Evolutionary conservation across 2,888 invertebrate species (phyloP), one percentile per base, ranked within the genome.

Genomic region (Tinea semifulvella): DNA sequence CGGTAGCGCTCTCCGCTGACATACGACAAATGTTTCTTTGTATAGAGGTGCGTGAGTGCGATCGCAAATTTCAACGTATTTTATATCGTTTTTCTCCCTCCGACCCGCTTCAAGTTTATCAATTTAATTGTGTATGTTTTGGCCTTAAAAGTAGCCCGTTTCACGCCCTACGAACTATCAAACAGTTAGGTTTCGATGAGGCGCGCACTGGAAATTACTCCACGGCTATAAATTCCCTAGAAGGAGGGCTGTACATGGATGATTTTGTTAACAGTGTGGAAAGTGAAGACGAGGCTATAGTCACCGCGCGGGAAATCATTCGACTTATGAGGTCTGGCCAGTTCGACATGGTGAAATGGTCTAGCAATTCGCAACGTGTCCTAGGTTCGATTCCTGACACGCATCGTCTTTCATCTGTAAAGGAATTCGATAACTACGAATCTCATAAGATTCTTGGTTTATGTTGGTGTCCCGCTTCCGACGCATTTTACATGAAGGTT

Each of bases 111-210:
- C 25, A 39, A 19, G 28, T 20, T 4, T 49, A 35, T 38, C 31
- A 49, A 40, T 49, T 49, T 42, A 46, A 36, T 28, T 44, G 48
- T 1, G 49, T 52, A 2, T 20, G 45, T 7, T 52, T 52, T 35
- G 52, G 52, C 13, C 28, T 52, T 2, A 28, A 36, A 14, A 45
- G 35, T 11, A 42, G 42, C 7, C 52, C 52, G 0, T 52, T 42
- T 36, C 27, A 49, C 17, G 49, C 50, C 0, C 6, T 50, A 5
- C 47, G 48, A 10, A 47, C 46, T 1, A 11, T 52, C 7, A 44
- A 46, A 19, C 48, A 49, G 27, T 26, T 50, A 5, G 44, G 43
- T 11, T 2, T 1, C 0, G 50, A 50, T 20, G 48, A 47, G 17
- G 31, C 44, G 2, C 31, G 18, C 14, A 6, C 7, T 6, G n/a